Base-by-base conservation (phyloP, 1,140 invertebrate genomes). In the Cryptotermes secundus region DNA sequence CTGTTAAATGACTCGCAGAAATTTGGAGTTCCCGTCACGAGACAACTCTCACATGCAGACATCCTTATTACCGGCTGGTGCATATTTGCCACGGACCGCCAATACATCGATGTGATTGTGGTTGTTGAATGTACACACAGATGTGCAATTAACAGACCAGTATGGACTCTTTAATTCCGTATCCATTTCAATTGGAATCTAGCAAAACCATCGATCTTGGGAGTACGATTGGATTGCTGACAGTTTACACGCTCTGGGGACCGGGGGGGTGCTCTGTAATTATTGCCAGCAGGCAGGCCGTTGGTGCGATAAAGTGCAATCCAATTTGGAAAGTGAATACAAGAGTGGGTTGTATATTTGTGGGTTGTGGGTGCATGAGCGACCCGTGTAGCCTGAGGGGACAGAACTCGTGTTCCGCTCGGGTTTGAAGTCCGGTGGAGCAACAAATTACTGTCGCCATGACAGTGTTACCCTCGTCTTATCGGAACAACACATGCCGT, bases 141-240 rank as follows among this genome's bases (percentile, higher is more conserved):
- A 83, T 83, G 53, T 65, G 34, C 83, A 83, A 83, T 83, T 83
- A 83, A 65, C 83, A 59, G 24, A 59, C 83, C 72, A 42, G 83
- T 42, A 24, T 34, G 53, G 36, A 72, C 83, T 83, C 83, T 83
- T 83, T 83, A 83, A 83, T 72, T 83, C 53, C 49, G 59, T 83
- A 83, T 83, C 53, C 83, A 83, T 83, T 83, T 83, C 83, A 83
- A 83, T 83, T 83, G 83, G 83, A 42, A 83, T 83, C 83, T 26
- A 31, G 72, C 83, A 34, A 35, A 65, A 31, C 83, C 83, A 83
- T 83, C 83, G 53, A 83, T 83, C 83, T 83, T 42, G 42, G n/a
- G 26, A 22, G 3, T 42, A 31, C 81, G 81, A 82, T 82, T 79
- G 83, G 59, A 31, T 79, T 19, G 83, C 59, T 83, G 83, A 83